Evolutionary conservation across 1,140 invertebrate genomes (phyloP), one percentile per base, ranked within the genome.

Genomic region (Drosophila pachea): DNA sequence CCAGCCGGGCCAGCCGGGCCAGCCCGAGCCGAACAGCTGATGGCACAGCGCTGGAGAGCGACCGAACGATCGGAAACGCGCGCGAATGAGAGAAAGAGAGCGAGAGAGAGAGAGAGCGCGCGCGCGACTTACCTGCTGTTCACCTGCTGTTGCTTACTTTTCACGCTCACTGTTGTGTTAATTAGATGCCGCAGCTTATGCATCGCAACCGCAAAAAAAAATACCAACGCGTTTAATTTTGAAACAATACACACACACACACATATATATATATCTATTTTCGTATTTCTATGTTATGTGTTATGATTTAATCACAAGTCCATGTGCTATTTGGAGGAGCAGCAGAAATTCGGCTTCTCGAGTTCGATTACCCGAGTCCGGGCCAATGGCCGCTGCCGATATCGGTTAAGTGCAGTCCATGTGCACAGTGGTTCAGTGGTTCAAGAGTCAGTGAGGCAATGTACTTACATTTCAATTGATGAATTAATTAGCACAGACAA

Each of bases 111-210:
- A 50, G 38, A 33, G 14, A 35, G 14, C 36, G 22, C 11, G 48
- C 32, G 56, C 22, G 53, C 16, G 16, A 32, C 12, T 29, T 59
- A 63, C 48, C 78, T 72, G 63, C 48, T 68, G 14, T 8, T 31
- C 14, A 38, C 16, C 56, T 45, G 43, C 7, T 47, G 36, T 8
- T 36, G 53, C n/a, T 36, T 38, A 74, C 38, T 78, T 70, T 65
- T 52, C 35, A 59, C 48, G 47, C 69, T 22, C 63, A 84, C 42
- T 81, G 81, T 84, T 56, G 78, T 55, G 77, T 73, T 79, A 81
- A 81, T 76, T 81, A 72, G 48, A 70, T 72, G 67, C 56, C 59
- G 52, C 76, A 71, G 50, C 60, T 62, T 62, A 72, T 69, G 73
- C 68, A 49, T 64, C 54, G 70, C 6, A 35, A 22, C 48, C 22